Conservation (phyloP, 2,797 vertebrate genomes). For the Acanthiza pusilla region DNA sequence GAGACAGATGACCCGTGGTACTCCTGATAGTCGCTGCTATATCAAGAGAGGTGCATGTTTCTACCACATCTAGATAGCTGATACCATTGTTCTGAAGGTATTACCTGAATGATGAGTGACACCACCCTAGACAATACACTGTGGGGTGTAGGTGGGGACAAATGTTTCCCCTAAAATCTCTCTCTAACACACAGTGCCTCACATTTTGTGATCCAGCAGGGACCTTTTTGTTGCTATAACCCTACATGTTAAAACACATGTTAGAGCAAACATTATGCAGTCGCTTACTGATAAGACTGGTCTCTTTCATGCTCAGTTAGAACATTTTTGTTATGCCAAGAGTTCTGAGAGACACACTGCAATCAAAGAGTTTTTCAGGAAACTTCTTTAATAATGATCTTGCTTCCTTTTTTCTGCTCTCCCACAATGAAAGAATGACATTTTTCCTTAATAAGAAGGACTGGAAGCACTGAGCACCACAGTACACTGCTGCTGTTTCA, state of each 20-base stretch:
- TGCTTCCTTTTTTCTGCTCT: background rate
- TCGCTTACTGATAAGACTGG: background rate
- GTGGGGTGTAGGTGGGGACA: background rate
- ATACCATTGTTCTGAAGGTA: background rate
- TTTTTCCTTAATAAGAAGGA: background rate
- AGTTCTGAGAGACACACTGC: background rate
- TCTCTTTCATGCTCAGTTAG: background rate
- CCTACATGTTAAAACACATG: background rate
- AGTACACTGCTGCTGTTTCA: background rate
- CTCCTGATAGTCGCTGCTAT: background rate
- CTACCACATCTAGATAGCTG: background rate
- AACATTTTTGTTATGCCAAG: background rate
- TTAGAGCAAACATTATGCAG: background rate
- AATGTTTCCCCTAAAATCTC: background rate
- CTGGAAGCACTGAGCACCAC: background rate
- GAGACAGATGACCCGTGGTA: background rate
- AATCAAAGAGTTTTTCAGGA: conserved; percentile 13
- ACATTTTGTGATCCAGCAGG: background rate
- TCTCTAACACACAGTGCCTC: background rate
- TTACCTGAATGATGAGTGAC: background rate
- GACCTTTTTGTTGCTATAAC: background rate
- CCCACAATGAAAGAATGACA: background rate
- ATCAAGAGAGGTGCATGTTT: background rate
- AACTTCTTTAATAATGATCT: conserved; percentile 5
- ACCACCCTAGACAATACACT: background rate